Base-by-base conservation (phyloP, 2,113 vertebrate genomes). In the Callionymus lyra region DNA sequence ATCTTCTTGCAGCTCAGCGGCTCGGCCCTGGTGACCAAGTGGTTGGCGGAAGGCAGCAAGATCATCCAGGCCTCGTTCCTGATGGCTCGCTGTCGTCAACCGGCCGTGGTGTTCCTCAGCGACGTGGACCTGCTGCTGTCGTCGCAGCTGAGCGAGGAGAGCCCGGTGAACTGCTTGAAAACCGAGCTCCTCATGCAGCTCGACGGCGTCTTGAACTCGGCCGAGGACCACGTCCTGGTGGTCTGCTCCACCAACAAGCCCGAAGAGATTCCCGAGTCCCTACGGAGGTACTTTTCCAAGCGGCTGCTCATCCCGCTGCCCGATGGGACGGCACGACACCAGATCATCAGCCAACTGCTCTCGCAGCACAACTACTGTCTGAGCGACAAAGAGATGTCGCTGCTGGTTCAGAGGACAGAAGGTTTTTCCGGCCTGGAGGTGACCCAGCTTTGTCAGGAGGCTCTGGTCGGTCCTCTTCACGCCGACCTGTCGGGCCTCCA, bases 321-420 rank as follows among this genome's bases (percentile, higher is more conserved):
- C 66, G 94, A 98, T 86, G 88, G 90, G 80, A 86, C 90, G 47
- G 92, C 92, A 17, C 89, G 95, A 78, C 95, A 99, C 82, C 95
- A 98, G 89, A 97, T 98, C 86, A 94, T 99, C 89, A 91, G 90
- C 86, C 94, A 97, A 79, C 84, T 96, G 87, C 94, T 99, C 78
- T 93, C 92, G 82, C 93, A 94, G 87, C 93, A 98, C 89, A 97
- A 94, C 91, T 99, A 96, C 87, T 97, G 93, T 91, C 91, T 99
- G 76, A 93, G 83, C 77, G 95, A 99, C 85, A 98, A 99, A 87
- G 95, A 99, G 85, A 88, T 94, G 87, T 88, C 91, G 76, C 86
- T 97, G 82, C 87, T 96, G 60, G 93, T 94, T 84, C 93, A 96
- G 87, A 90, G 91, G 86, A 98, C 94, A 79, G 95, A 98, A 84